These are phyloP conservation scores for Tipula unca DNA, from an alignment of 2,888 invertebrate species.

Conservation along the genomic window DNA sequence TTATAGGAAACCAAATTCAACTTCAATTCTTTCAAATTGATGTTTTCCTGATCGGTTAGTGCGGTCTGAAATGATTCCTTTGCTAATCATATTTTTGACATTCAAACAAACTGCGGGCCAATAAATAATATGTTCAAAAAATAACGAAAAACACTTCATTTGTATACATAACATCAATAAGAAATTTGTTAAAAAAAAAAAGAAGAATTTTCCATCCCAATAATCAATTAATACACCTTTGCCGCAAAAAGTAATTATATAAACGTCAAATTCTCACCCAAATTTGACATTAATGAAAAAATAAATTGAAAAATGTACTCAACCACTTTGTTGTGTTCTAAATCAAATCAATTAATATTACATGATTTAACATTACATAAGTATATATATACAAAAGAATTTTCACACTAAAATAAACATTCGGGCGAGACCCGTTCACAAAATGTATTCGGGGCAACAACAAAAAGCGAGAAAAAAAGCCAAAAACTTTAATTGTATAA, in stretches of 20 bases:
- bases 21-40: no score
- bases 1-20: no score
- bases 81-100: no score
- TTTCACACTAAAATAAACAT: slow-evolving; percentile 4
- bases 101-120: no score
- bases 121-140: no score
- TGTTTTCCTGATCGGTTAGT: no score
- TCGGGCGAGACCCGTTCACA: background rate
- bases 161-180: background rate
- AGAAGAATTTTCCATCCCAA: background rate
- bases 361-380: background rate
- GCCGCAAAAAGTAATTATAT: background rate
- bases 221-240: background rate
- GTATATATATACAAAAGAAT: no score
- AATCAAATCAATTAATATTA: background rate
- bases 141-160: no score
- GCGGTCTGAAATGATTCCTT: no score
- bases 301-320: background rate
- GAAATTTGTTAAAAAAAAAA: background rate
- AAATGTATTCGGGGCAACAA: background rate
- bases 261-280: background rate
- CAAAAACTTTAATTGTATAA: background rate
- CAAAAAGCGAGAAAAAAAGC: background rate
- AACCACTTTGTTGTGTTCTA: background rate
- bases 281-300: background rate